A percentile compares a stretch with the other conserved stretches of the same genome.
These are phyloP conservation scores for Idaea aversata DNA, from an alignment of 2,888 invertebrate genomes.

Conservation along the genomic window DNA sequence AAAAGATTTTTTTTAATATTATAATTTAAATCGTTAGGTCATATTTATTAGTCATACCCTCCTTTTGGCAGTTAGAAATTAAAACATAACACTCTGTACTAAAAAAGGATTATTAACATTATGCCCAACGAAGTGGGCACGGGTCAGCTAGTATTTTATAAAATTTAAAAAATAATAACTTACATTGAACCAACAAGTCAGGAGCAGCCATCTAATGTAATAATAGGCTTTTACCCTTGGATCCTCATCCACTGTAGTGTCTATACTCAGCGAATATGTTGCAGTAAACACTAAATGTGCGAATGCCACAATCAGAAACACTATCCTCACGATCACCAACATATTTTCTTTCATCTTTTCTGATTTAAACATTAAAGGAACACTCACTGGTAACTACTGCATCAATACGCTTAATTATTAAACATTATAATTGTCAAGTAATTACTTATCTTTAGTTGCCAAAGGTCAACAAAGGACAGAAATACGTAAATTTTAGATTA, in stretches of 20 bases:
- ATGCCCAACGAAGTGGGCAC: too few relatives aligned
- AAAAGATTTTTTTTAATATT: too few relatives aligned
- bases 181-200: slow-evolving; percentile 56
- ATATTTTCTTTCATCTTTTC: slow-evolving; percentile 1
- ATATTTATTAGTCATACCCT: too few relatives aligned
- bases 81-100: too few relatives aligned
- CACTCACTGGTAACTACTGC: not conserved
- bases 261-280: slow-evolving; percentile 38
- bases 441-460: too few relatives aligned
- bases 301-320: slow-evolving; percentile 24
- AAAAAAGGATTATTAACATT: too few relatives aligned
- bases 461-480: too few relatives aligned
- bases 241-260: slow-evolving; percentile 44
- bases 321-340: slow-evolving; percentile 16
- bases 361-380: not conserved
- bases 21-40: too few relatives aligned
- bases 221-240: slow-evolving; percentile 38
- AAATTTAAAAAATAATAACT: slow-evolving; percentile 36
- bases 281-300: slow-evolving; percentile 40
- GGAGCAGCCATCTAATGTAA: slow-evolving; percentile 42
- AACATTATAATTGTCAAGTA: too few relatives aligned
- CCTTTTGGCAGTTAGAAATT: too few relatives aligned
- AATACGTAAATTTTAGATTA: too few relatives aligned
- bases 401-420: not conserved
- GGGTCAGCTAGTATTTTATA: too few relatives aligned